Conservation (phyloP, 1,140 invertebrate genomes). For the Aricia agestis region DNA sequence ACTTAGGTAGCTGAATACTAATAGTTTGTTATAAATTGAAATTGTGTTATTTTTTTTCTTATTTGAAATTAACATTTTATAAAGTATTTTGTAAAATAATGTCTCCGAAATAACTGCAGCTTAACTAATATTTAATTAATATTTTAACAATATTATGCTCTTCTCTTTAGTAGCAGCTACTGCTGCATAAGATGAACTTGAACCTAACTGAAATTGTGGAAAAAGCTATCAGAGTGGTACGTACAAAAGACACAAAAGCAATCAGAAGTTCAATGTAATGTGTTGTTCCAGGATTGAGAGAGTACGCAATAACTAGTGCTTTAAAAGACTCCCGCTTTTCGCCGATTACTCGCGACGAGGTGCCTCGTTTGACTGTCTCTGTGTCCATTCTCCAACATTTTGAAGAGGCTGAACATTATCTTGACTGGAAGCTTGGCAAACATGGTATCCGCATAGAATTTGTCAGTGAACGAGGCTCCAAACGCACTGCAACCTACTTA, state of each 20-base stretch:
- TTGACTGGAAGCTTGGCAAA: conserved; percentile 98
- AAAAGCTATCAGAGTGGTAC: not conserved
- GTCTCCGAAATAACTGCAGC: not conserved
- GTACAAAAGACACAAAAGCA: not conserved
- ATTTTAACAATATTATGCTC: not conserved
- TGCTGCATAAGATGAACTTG: not conserved
- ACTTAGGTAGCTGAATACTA: no score
- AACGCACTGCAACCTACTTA: conserved; percentile 97
- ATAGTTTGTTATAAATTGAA: no score
- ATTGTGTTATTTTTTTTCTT: no score
- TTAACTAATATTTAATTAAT: conserved; percentile 5
- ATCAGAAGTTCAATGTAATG: not conserved
- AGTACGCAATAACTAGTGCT: conserved; percentile 98
- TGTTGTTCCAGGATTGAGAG: conserved; percentile 83
- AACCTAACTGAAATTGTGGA: not conserved
- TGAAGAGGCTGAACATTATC: conserved; percentile 95
- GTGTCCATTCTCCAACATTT: conserved; percentile 95
- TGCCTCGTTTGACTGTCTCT: conserved; percentile 93
- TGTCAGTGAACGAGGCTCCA: conserved; percentile 94
- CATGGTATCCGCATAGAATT: conserved; percentile 99
- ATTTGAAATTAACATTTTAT: no score
- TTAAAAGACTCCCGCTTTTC: conserved; percentile 98
- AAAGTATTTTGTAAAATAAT: no score
- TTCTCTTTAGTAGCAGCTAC: not conserved
- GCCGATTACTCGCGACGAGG: conserved; percentile 95